Evolutionary conservation across 2,797 vertebrate genomes (phyloP).

Genomic region (Babyrousa celebensis): DNA sequence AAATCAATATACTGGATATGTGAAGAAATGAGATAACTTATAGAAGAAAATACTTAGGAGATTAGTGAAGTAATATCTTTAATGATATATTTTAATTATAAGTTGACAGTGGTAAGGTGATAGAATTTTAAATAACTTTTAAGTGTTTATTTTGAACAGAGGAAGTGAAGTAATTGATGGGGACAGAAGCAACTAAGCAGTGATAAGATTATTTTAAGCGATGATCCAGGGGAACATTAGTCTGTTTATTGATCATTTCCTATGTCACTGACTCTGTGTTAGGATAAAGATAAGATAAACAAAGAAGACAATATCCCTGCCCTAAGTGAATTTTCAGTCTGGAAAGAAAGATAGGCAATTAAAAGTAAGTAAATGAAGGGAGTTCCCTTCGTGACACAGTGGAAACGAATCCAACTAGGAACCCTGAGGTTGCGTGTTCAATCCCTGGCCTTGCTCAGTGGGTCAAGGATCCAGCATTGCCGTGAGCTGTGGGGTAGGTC

Average conservation of each 20-base stretch:
- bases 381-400: too few species aligned
- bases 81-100: constrained; percentile 65
- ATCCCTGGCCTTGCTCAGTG: too few species aligned
- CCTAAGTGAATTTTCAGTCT: neutral
- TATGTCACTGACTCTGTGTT: neutral
- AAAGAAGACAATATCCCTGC: neutral
- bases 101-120: neutral
- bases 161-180: neutral
- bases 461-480: too few species aligned
- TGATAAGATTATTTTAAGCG: neutral
- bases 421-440: too few species aligned
- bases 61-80: neutral
- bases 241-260: neutral
- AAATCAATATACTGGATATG: neutral
- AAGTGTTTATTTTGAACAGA: constrained; percentile 28
- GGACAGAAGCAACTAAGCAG: neutral
- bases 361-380: neutral
- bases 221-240: too few species aligned
- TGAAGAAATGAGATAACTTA: constrained; percentile 10
- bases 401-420: too few species aligned
- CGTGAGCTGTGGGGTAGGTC: too few species aligned
- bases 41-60: constrained; percentile 8
- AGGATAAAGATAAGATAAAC: neutral
- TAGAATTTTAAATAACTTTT: neutral
- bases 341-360: neutral